Evolutionary conservation across 2,797 vertebrate species (phyloP), one percentile per base, ranked within the genome.

Genomic region (Cynodonichthys magdalenae): DNA sequence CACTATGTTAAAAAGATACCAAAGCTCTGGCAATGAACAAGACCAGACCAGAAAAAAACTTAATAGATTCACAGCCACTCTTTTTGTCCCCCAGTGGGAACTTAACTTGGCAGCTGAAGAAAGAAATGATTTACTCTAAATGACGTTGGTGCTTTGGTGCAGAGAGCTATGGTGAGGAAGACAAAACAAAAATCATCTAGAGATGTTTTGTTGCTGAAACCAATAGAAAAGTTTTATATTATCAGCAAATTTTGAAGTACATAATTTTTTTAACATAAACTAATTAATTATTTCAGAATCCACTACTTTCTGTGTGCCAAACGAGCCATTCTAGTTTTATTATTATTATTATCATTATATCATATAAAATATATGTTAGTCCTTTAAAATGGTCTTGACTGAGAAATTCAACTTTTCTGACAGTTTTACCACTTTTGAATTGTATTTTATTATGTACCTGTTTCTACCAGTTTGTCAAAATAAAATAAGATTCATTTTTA

Each of bases 31-130:
- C 61, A 54, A 27, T 59, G 50, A 75, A 86, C 75, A 87, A 79
- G 75, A 74, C 74, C 46, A 63, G 78, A 82, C 80, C 75, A 59
- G 54, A 82, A 3, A 66, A n/a, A 67, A 65, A 81, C 54, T 77
- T 70, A 39, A 79, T 71, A 80, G 64, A 66, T 67, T 79, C 59
- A 28, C 61, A 45, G 28, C 69, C 46, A 75, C 72, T 7, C 2
- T 34, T 77, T 1, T 60, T 74, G 75, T 73, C 34, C 61, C 53
- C 68, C 57, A 59, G n/a, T 52, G 76, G 71, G 61, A 75, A 39
- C 46, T 75, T 59, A 47, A 76, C 65, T 70, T 82, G 78, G 74
- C 55, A 75, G 64, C 46, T 45, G 15, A 75, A 49, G 42, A 52
- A 73, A 49, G 49, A 73, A 49, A 58, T 54, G 57, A 77, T 84